Base-by-base conservation (phyloP, 2,797 vertebrate species). In the Sebastolobus alascanus region DNA sequence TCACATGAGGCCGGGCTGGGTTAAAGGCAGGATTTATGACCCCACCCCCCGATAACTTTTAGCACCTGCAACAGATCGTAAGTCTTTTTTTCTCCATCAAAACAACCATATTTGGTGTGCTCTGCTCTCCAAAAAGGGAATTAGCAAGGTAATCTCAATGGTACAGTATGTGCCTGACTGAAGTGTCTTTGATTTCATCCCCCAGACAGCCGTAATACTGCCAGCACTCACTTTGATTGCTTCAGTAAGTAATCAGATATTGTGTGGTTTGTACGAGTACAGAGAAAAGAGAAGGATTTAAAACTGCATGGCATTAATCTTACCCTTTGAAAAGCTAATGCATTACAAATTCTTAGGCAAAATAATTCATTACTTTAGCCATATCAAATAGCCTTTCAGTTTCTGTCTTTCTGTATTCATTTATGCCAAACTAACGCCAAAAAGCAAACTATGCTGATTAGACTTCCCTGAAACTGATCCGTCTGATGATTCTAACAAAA, bases 11-110 rank as follows among this genome's bases (percentile, higher is more conserved):
- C 75, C 88, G 89, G 59, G 25, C 72, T 55, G 43, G 29, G 55
- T 84, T 79, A 66, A 65, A 75, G 29, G 20, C 11, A 73, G 64
- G 78, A 92, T 94, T 91, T 87, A 92, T 83, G 4, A 73, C 46
- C 25, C 13, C 79, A 58, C 58, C 5, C 43, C 38, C 35, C 10
- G 6, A 81, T 31, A 85, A 72, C 27, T 86, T 74, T 82, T 60
- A 61, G 58, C 68, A 56, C 40, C 55, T 1, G 16, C 29, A 56
- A 66, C 80, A 85, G 69, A 56, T 58, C 43, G 12, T 63, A 81
- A 82, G 54, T 88, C 68, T 60, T 75, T 43, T 22, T 6, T 31
- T 11, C 31, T 50, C 46, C 29, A 70, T 79, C 50, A 82, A 82
- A 91, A 78, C 59, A 85, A 79, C 71, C 64, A 2, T 29, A 40